Conservation (phyloP, 1,140 invertebrate genomes). For the Coenobita brevimanus region DNA sequence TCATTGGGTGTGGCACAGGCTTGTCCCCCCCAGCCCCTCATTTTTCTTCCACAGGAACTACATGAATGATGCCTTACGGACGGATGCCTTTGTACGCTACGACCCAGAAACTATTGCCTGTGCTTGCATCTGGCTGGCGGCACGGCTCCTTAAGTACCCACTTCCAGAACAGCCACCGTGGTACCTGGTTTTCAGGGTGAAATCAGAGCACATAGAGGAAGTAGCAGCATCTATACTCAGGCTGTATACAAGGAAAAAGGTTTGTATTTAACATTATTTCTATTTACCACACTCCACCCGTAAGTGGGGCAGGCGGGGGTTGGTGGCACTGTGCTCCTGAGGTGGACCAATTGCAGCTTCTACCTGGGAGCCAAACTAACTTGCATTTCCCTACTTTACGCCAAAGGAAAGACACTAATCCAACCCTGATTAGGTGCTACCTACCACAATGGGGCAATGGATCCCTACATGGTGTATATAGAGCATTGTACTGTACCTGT, state of each 20-base stretch:
- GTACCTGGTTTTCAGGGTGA: conserved; percentile 90
- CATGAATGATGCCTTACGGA: conserved; percentile 98
- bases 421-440: too few relatives aligned
- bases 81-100: conserved; percentile 97
- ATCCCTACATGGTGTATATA: too few relatives aligned
- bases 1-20: conserved; percentile 1
- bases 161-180: conserved; percentile 91
- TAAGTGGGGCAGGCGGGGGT: too few relatives aligned
- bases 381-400: too few relatives aligned
- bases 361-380: too few relatives aligned
- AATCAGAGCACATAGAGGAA: conserved; percentile 87
- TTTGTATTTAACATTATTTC: too few relatives aligned
- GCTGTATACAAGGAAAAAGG: conserved; percentile 87
- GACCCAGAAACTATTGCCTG: conserved; percentile 98
- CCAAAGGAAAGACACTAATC: too few relatives aligned
- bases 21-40: conserved; percentile 46
- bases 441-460: too few relatives aligned
- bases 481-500: too few relatives aligned
- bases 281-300: too few relatives aligned
- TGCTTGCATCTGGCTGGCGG: conserved; percentile 97
- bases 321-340: too few relatives aligned
- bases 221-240: conserved; percentile 88
- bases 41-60: conserved; percentile 84
- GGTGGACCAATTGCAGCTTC: too few relatives aligned
- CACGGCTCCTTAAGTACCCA: conserved; percentile 87